Percentiles rank a stretch among this genome's conserved stretches.
phyloP scores from a whole-genome alignment of 2,797 vertebrate genomes.

The Anabacerthia variegaticeps region DNA sequence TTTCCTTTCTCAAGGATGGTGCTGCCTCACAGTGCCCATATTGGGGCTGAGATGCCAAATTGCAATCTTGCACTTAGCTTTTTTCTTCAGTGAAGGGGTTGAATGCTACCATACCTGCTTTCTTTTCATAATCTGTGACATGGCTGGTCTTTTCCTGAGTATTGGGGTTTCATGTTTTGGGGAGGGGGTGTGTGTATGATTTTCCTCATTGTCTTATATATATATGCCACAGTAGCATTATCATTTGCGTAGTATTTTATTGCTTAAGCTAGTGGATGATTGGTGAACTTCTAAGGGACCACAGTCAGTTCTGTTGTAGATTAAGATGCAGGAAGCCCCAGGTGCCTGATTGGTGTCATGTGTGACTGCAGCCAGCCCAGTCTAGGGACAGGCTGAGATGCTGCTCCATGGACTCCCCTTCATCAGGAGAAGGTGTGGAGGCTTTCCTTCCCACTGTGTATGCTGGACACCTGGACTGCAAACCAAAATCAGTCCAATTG shows the following conservation, averaged over 20 bases:
- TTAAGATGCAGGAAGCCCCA: background rate
- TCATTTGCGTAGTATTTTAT: background rate
- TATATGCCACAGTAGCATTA: background rate
- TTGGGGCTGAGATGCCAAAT: background rate
- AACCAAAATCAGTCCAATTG: background rate
- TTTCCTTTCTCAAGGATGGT: background rate
- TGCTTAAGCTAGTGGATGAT: background rate
- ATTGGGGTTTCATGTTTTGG: background rate
- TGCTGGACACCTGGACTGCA: background rate
- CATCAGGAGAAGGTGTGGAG: background rate
- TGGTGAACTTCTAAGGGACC: background rate
- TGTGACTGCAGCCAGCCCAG: background rate
- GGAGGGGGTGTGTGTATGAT: background rate
- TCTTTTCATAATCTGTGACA: background rate
- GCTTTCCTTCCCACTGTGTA: background rate
- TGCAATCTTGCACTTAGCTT: background rate
- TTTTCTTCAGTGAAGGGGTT: background rate
- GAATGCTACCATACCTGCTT: background rate
- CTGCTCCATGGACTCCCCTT: background rate
- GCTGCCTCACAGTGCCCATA: background rate
- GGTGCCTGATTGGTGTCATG: rapidly evolving
- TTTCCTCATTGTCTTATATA: background rate
- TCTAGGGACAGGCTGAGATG: background rate
- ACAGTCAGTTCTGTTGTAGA: background rate
- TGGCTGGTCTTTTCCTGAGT: background rate